Evolutionary conservation across 2,113 vertebrate genomes (phyloP).

Genomic region (Lamprotornis superbus): DNA sequence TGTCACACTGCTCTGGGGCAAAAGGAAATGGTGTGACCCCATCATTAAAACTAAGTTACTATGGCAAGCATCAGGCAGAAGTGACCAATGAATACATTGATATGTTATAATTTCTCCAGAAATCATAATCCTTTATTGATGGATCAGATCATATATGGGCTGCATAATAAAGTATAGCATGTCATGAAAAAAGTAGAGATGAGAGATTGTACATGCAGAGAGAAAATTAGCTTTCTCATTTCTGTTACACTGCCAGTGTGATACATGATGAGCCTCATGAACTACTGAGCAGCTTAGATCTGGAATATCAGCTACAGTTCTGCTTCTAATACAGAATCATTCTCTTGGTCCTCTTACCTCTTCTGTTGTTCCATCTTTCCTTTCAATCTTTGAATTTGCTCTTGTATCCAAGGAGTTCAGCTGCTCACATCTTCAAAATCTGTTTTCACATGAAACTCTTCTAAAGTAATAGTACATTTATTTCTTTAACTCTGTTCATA

Average conservation of each 20-base stretch:
- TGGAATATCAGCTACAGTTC: not conserved
- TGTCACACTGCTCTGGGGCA: not conserved
- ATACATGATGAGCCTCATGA: not conserved
- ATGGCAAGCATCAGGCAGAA: not conserved
- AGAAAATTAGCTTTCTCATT: not conserved
- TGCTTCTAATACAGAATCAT: not conserved
- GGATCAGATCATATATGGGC: not conserved
- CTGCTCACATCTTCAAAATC: not conserved
- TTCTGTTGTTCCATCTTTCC: not conserved
- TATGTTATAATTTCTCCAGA: not conserved
- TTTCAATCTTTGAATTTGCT: not conserved
- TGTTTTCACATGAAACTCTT: not conserved
- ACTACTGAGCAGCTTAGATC: not conserved
- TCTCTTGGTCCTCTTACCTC: not conserved
- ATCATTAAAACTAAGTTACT: not conserved
- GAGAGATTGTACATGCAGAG: not conserved
- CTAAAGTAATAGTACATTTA: not conserved
- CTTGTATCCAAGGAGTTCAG: not conserved
- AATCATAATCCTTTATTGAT: not conserved
- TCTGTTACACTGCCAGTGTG: not conserved
- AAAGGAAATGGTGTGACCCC: not conserved
- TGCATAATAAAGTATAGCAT: not conserved
- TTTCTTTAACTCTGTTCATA: not conserved
- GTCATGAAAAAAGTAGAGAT: not conserved
- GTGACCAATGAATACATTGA: not conserved